Evolutionary conservation across 2,113 vertebrate species (phyloP).

Genomic region (Centrocercus urophasianus): DNA sequence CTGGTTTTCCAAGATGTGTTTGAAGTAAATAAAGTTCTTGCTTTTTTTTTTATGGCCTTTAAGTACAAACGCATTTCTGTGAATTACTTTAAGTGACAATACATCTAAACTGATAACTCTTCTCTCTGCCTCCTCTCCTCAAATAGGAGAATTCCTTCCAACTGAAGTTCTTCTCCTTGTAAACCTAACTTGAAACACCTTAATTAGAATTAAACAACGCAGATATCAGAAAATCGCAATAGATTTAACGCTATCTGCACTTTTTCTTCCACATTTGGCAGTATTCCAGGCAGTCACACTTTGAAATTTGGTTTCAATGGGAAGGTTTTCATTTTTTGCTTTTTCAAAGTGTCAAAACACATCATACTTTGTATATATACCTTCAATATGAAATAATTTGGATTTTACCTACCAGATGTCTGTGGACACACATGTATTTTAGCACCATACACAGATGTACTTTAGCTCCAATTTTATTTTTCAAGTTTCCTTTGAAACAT

Average conservation of each 20-base stretch:
- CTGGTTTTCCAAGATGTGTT: background rate
- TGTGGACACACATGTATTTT: background rate
- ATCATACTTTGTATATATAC: background rate
- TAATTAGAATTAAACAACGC: background rate
- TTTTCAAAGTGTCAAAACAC: background rate
- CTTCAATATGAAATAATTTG: background rate
- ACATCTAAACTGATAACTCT: background rate
- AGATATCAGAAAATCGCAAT: background rate
- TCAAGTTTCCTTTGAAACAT: background rate
- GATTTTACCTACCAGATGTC: background rate
- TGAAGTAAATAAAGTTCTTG: background rate
- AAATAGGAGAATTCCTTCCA: background rate
- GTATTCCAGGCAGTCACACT: background rate
- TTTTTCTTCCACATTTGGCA: background rate
- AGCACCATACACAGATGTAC: background rate
- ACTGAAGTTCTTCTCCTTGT: background rate
- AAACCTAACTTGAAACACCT: slow-evolving; percentile 19
- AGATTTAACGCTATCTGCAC: background rate
- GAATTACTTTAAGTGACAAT: background rate
- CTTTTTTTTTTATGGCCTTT: background rate
- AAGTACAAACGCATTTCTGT: background rate
- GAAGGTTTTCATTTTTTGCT: background rate
- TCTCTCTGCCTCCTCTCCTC: background rate
- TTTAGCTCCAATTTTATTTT: background rate
- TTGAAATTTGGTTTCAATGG: background rate